phyloP scores from a whole-genome alignment of 2,113 vertebrate species.

The Oryzias curvinotus region DNA sequence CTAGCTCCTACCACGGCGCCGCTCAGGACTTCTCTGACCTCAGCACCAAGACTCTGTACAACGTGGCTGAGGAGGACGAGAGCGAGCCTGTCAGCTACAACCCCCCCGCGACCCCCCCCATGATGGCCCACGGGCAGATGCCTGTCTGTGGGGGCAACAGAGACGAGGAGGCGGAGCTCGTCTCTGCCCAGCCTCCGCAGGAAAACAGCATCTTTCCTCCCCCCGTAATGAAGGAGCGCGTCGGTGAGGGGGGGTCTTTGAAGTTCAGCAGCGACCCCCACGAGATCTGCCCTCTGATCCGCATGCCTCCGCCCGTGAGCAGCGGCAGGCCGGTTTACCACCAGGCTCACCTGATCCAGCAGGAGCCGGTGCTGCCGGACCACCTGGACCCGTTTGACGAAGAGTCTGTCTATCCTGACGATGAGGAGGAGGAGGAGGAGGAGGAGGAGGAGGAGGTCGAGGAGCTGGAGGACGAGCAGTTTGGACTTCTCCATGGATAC shows the following conservation, averaged over 20 bases:
- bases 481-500: constrained; percentile 88
- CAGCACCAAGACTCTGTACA: constrained; percentile 91
- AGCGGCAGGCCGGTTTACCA: constrained; percentile 70
- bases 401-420: constrained; percentile 73
- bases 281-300: constrained; percentile 75
- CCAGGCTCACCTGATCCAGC: constrained; percentile 71
- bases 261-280: constrained; percentile 73
- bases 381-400: constrained; percentile 75
- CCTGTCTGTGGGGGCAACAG: constrained; percentile 63
- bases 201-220: constrained; percentile 76
- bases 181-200: constrained; percentile 75
- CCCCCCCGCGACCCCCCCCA: constrained; percentile 81
- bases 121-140: constrained; percentile 80
- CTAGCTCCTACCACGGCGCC: constrained; percentile 88
- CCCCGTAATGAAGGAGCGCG: constrained; percentile 75
- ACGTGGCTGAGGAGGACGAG: constrained; percentile 88
- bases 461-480: constrained; percentile 80
- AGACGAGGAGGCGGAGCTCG: constrained; percentile 78
- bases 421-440: constrained; percentile 65
- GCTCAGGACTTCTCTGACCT: constrained; percentile 89
- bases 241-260: constrained; percentile 78
- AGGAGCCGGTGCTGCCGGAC: constrained; percentile 77
- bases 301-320: constrained; percentile 64
- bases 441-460: constrained; percentile 29
- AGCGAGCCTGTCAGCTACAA: constrained; percentile 78